Evolutionary conservation across 2,113 vertebrate species (phyloP), one percentile per base, ranked within the genome.

Genomic region (Nyctibius bracteatus): DNA sequence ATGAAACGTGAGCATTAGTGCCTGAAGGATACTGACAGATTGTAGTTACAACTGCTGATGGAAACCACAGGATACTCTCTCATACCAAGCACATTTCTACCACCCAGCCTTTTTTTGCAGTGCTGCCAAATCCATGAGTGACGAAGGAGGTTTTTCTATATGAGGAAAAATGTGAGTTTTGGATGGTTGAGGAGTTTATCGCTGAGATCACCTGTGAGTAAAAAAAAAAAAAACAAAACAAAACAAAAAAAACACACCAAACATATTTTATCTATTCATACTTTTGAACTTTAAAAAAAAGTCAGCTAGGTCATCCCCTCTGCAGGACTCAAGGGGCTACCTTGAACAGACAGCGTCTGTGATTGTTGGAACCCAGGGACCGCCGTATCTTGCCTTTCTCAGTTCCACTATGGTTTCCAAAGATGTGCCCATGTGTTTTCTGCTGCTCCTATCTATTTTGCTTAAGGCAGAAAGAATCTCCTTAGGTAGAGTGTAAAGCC

Each of bases 31-130:
- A 51, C 54, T 16, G 39, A 58, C 46, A 91, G 58, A 15, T 51
- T 57, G 33, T 70, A 75, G 52, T 41, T 65, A 72, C 31, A 37
- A 62, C 8, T n/a, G 51, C 35, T 82, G 61, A 33, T 43, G 74
- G 39, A 62, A 92, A 58, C 25, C 73, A 84, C 57, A 91, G 73
- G 58, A 57, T 35, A 24, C 2, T 91, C 11, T 83, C 58, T 89
- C 96, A 79, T 97, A 97, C 96, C 96, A 97, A 79, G 57, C 96
- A 97, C 96, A 97, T 96, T 79, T 94, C 92, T 47, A 96, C 95
- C 70, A 97, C 96, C 96, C 96, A 97, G 94, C 95, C 96, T 82
- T 59, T 81, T 94, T 75, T 96, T 57, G 83, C 96, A 6, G 96
- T 96, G 92, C 96, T 97, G 57, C 49, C 30, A 81, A 96, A 97